phyloP scores from a whole-genome alignment of 2,113 vertebrate species.

The Marcusenius ussheri region DNA sequence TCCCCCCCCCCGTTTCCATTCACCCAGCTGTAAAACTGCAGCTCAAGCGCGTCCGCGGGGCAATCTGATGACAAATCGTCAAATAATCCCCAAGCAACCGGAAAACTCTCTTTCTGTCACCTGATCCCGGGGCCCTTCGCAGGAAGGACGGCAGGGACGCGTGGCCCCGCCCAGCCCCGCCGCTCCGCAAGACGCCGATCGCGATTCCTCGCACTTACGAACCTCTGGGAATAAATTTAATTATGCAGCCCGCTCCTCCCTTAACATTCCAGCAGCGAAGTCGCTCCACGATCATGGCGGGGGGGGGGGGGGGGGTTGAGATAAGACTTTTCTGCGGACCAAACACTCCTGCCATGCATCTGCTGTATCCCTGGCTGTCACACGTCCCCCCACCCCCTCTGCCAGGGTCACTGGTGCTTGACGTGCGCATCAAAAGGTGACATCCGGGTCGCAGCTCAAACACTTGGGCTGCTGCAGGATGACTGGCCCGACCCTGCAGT shows the following conservation, averaged over 20 bases:
- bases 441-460: background rate
- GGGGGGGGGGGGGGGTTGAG: background rate
- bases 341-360: background rate
- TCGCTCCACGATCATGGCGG: background rate
- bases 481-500: background rate
- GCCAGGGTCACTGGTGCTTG: background rate
- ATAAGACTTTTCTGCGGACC: background rate
- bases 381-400: background rate
- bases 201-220: background rate
- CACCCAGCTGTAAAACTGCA: background rate
- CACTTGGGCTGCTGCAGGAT: background rate
- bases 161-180: background rate
- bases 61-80: background rate
- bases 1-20: background rate
- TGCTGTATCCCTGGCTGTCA: background rate
- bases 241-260: background rate
- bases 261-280: background rate
- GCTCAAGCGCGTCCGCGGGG: background rate
- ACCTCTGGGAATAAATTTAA: slow-evolving; percentile 5
- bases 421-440: background rate
- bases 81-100: background rate
- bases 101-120: background rate
- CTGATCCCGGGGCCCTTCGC: background rate
- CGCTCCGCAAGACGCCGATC: background rate
- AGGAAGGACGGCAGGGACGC: background rate